Evolutionary conservation across 2,797 vertebrate species (phyloP).

Genomic region (Pyrocephalus nanus): DNA sequence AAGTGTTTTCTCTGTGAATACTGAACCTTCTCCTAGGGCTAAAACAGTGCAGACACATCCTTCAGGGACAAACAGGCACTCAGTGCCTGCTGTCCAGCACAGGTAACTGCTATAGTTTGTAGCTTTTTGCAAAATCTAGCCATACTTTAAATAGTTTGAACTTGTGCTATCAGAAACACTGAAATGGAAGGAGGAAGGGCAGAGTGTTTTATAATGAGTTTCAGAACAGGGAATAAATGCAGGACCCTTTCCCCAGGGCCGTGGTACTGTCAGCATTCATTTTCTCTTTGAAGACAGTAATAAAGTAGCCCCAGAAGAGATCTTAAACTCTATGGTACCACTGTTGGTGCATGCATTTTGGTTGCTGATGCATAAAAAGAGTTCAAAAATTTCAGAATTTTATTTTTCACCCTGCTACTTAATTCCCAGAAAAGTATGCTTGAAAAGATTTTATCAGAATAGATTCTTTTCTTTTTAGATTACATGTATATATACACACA

Average conservation of each 20-base stretch:
- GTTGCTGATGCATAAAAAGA: conserved; percentile 31
- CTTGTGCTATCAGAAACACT: background rate
- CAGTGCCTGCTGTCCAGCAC: background rate
- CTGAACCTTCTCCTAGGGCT: background rate
- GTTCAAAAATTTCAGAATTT: background rate
- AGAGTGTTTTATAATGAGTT: background rate
- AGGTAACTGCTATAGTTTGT: background rate
- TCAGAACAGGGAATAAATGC: conserved; percentile 18
- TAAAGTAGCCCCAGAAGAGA: background rate
- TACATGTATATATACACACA: background rate
- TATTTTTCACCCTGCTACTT: background rate
- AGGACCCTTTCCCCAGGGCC: background rate
- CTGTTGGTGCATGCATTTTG: background rate
- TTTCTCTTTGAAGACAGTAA: conserved; percentile 3
- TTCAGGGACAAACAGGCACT: background rate
- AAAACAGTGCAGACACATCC: background rate
- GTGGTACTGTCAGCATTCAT: background rate
- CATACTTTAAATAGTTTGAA: background rate
- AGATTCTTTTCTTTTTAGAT: background rate
- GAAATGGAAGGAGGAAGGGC: conserved; percentile 6
- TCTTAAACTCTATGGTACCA: background rate
- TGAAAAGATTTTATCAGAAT: background rate
- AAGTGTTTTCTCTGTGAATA: background rate
- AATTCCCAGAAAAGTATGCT: background rate
- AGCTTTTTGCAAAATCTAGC: background rate